Conservation (phyloP, 1,140 invertebrate species). For the Drosophila quadrilineata region DNA sequence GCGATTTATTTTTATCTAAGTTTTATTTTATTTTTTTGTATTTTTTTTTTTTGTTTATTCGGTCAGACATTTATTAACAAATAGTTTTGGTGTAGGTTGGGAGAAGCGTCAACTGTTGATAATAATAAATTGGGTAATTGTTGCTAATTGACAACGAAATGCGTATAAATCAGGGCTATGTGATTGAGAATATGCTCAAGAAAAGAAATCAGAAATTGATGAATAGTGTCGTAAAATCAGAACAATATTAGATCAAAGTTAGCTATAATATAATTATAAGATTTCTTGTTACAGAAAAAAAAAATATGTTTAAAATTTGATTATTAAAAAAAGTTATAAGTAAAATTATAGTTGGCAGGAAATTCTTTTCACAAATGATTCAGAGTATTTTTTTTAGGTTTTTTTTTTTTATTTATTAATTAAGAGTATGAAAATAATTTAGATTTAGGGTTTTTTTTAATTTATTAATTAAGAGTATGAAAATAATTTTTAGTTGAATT, state of each 20-base stretch:
- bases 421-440: too few species aligned
- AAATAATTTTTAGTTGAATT: too few species aligned
- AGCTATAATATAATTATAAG: too few species aligned
- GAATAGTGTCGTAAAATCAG: too few species aligned
- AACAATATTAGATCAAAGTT: too few species aligned
- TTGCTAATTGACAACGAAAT: slow-evolving; percentile 18
- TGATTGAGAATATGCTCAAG: slow-evolving; percentile 1
- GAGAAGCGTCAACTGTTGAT: slow-evolving; percentile 29
- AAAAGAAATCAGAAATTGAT: not conserved
- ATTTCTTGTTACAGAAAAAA: not conserved
- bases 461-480: too few species aligned
- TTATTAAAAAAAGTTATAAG: not conserved
- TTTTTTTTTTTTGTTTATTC: too few species aligned
- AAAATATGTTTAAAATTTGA: not conserved
- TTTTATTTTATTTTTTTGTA: slow-evolving; percentile 28
- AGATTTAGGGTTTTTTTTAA: too few species aligned
- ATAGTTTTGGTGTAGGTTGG: slow-evolving; percentile 40
- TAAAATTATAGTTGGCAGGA: not conserved
- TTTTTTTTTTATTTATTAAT: too few species aligned
- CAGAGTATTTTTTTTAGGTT: not conserved
- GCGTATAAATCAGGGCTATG: not conserved
- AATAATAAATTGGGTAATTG: slow-evolving; percentile 58
- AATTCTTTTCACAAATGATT: too few species aligned
- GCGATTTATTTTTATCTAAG: slow-evolving; percentile 64
- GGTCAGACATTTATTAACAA: slow-evolving; percentile 71